A percentile compares a stretch with the other conserved stretches of the same genome.
These are phyloP conservation scores for Malurus splendens DNA, from an alignment of 2,797 vertebrate genomes.

Conservation along the genomic window DNA sequence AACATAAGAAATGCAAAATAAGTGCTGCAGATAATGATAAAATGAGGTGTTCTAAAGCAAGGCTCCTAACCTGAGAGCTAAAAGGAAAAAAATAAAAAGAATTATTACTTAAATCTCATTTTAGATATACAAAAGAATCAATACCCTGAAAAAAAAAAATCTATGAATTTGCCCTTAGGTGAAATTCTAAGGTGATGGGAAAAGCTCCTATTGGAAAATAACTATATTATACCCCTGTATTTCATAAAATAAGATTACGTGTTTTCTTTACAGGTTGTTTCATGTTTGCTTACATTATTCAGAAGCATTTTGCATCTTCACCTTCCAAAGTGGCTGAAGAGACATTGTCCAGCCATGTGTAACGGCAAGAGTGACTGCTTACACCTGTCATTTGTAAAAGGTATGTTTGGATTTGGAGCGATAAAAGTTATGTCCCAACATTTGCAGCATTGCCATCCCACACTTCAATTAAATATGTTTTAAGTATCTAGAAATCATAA, in stretches of 20 bases:
- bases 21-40: background rate
- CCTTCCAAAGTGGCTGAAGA: background rate
- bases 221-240: background rate
- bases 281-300: background rate
- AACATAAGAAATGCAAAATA: background rate
- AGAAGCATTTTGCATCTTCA: background rate
- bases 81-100: background rate
- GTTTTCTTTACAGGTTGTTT: background rate
- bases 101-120: slow-evolving; percentile 31
- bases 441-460: background rate
- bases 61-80: background rate
- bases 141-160: slow-evolving; percentile 10
- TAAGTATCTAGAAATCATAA: background rate
- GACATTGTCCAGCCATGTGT: background rate
- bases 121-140: slow-evolving; percentile 26
- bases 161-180: slow-evolving; percentile 35
- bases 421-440: background rate
- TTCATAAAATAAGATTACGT: slow-evolving; percentile 3
- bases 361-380: background rate
- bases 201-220: slow-evolving; percentile 16
- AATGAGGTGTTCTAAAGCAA: background rate
- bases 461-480: background rate
- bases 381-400: background rate
- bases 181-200: slow-evolving; percentile 27
- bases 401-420: background rate